These are phyloP conservation scores for Callipepla squamata DNA, from an alignment of 2,113 vertebrate species.

Conservation along the genomic window DNA sequence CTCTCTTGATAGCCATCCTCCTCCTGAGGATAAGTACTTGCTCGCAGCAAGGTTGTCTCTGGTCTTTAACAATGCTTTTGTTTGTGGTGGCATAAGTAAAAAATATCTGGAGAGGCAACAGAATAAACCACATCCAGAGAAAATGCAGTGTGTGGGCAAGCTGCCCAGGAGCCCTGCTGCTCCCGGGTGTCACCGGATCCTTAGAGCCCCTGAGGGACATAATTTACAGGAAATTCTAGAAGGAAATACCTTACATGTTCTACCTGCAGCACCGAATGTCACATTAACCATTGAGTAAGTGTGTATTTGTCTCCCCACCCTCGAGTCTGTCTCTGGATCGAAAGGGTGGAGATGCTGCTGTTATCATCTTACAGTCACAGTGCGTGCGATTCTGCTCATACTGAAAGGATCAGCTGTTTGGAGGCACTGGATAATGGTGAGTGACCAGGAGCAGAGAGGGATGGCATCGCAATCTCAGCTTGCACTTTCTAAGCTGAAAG, in stretches of 20 bases:
- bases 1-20: neutral
- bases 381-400: neutral
- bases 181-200: neutral
- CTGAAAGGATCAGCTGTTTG: neutral
- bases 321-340: neutral
- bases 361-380: neutral
- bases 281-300: neutral
- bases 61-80: neutral
- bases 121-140: neutral
- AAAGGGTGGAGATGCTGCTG: neutral
- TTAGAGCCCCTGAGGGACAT: neutral
- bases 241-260: neutral
- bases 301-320: neutral
- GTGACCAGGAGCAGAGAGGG: neutral
- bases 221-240: slow-evolving; percentile 15
- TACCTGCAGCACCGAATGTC: neutral
- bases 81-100: neutral
- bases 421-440: neutral
- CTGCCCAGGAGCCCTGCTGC: neutral
- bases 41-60: neutral
- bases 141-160: neutral
- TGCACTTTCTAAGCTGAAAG: neutral
- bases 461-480: neutral
- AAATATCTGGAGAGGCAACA: neutral
- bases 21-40: neutral